Base-by-base conservation (phyloP, 2,888 invertebrate species). In the Caradrina kadenii region DNA sequence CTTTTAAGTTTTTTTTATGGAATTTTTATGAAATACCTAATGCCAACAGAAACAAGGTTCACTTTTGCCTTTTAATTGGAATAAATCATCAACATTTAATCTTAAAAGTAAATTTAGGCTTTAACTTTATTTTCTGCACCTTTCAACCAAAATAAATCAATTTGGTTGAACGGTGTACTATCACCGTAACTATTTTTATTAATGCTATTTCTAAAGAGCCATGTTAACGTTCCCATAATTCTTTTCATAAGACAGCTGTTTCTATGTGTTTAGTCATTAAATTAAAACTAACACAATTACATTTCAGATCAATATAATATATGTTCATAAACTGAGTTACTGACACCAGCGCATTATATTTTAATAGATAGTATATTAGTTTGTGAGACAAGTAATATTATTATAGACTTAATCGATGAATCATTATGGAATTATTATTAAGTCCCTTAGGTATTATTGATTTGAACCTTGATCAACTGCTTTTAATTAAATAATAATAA, bases 281-380 rank as follows among this genome's bases (percentile, higher is more conserved):
- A 54, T 65, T 65, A n/a, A 31, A 56, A 50, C 13, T 5, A 22
- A 35, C 15, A 35, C 15, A 15, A 54, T 48, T 26, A 19, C 13
- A 49, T 4, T 17, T 65, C 55, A 49, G 17, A 65, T 49, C 17
- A 2, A 55, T 42, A 31, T 31, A 8, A 35, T 8, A 35, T 31
- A 17, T 21, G 10, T 15, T 49, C 2, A 26, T n/a, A 49, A 39
- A 50, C 10, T n/a, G 7, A 42, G 49, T n/a, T 42, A 22, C 13
- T 21, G 1, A 5, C 49, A 26, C 7, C 13, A 4, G 21, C n/a
- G 21, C 21, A 21, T 67, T 42, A 67, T 21, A 67, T 31, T 31
- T 42, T 55, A 65, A 68, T 68, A 49, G 49, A 5, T 42, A 10
- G 7, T 42, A 50, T 39, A 31, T 50, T 67, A 19, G 10, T 55